Percentiles rank a stretch among this genome's conserved stretches.
These are phyloP conservation scores for Aphodius granarius DNA, from an alignment of 2,888 invertebrate genomes.

Conservation along the genomic window DNA sequence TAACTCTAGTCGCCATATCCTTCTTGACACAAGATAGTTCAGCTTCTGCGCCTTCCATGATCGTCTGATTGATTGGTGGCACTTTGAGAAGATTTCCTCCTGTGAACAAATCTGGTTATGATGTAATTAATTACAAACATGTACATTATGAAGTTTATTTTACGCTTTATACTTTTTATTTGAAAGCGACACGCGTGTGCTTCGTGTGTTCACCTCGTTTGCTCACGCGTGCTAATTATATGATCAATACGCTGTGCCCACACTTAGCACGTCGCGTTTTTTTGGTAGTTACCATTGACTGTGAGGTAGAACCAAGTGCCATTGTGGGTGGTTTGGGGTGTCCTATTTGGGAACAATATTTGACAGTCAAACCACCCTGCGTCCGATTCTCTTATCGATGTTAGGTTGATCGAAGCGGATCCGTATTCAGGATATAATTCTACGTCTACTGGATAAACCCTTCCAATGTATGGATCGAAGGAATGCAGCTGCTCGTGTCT, in stretches of 20 bases:
- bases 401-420: slow-evolving; percentile 79
- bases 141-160: too few species aligned
- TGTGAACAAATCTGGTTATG: too few species aligned
- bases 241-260: too few species aligned
- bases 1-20: slow-evolving; percentile 63
- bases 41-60: slow-evolving; percentile 80
- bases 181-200: too few species aligned
- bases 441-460: slow-evolving; percentile 66
- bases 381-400: slow-evolving; percentile 84
- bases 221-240: too few species aligned
- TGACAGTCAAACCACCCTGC: slow-evolving; percentile 92
- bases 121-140: too few species aligned
- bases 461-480: slow-evolving; percentile 70
- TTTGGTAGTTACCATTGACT: slow-evolving; percentile 87
- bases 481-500: slow-evolving; percentile 72
- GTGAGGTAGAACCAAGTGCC: slow-evolving; percentile 88
- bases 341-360: slow-evolving; percentile 84
- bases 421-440: slow-evolving; percentile 61
- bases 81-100: slow-evolving; percentile 86
- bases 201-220: too few species aligned
- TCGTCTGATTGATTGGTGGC: slow-evolving; percentile 87
- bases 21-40: slow-evolving; percentile 82
- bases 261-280: too few species aligned
- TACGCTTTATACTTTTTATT: too few species aligned
- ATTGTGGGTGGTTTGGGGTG: slow-evolving; percentile 82